Evolutionary conservation across 2,888 invertebrate species (phyloP), one percentile per base, ranked within the genome.

Genomic region (Temnothorax ravouxi): DNA sequence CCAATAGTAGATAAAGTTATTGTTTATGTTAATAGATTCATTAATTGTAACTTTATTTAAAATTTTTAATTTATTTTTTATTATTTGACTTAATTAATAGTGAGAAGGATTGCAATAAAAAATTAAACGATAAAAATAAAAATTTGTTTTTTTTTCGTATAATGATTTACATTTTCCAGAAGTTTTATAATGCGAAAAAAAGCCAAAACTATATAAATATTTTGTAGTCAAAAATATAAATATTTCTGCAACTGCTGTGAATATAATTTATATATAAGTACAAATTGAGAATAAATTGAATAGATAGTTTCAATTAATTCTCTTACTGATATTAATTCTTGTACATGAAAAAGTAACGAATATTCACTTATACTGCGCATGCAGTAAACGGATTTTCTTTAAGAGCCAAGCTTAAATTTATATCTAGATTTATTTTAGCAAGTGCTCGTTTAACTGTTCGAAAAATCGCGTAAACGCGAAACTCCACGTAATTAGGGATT

Each of bases 401-500:
- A 50, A n/a, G 18, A 50, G 21, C 11, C 5, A 34, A 29, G 52
- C 25, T 18, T 41, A 56, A 21, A 59, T 79, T 59, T 38, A 11
- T 29, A 47, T 54, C 21, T 41, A 56, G 21, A 47, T 47, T 47
- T 38, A 71, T 61, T 59, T 76, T 25, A 66, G 18, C 15, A 9
- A n/a, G 15, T 29, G 25, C 47, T 71, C 47, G 71, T 79, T 79
- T 71, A 59, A 54, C 38, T 21, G 56, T 59, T 79, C 59, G 34
- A 59, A 79, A 79, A 79, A 71, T 71, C 34, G 59, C 72, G 47
- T 54, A 61, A 79, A 72, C 41, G 47, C 38, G 72, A 47, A 71
- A 72, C 44, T 77, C 41, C 71, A 71, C 47, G 59, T 80, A 80
- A 80, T 71, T 80, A 80, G 47, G 59, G 47, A 38, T 80, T 66